Evolutionary conservation across 2,888 invertebrate species (phyloP), one percentile per base, ranked within the genome.

Genomic region (Trichogramma evanescens): DNA sequence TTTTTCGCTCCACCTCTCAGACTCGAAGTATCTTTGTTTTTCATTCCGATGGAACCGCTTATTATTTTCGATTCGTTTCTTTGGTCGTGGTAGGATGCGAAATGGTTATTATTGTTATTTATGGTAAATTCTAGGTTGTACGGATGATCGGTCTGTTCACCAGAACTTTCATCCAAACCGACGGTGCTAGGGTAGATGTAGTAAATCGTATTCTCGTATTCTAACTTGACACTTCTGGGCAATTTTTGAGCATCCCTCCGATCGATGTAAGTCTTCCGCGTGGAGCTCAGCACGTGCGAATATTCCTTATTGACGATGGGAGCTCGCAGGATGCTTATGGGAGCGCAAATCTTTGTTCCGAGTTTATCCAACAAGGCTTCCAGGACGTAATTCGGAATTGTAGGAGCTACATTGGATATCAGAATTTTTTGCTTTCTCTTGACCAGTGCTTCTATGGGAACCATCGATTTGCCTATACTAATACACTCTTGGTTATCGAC

Each of bases 191-290:
- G 44, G 41, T 58, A 58, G 0, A 58, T 52, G 39, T 45, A 58
- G 10, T 52, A 48, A 4, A 10, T 9, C 6, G 40, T 52, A 46
- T 58, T 44, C 26, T 52, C 58, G 26, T 13, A 58, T 13, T 52
- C 26, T 9, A 58, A 46, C 44, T 58, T 51, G 4, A 51, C 5
- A 8, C 39, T 9, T 44, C 44, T 46, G 1, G 58, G 52, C 13
- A 58, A 46, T 58, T 58, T 58, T 46, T 4, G 8, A 7, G 40
- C 10, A 10, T 58, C 46, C 6, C 41, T 40, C 8, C 45, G 52
- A 46, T 58, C 46, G 9, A 52, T 40, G 39, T 46, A 58, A 7
- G 39, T 52, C 42, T 58, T 51, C 41, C 58, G 26, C 4, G 52
- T 13, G 7, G 44, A 52, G 10, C 49, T 49, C 41, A 55, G 13